phyloP scores from a whole-genome alignment of 1,140 invertebrate species.

The Calliopsis andreniformis region DNA sequence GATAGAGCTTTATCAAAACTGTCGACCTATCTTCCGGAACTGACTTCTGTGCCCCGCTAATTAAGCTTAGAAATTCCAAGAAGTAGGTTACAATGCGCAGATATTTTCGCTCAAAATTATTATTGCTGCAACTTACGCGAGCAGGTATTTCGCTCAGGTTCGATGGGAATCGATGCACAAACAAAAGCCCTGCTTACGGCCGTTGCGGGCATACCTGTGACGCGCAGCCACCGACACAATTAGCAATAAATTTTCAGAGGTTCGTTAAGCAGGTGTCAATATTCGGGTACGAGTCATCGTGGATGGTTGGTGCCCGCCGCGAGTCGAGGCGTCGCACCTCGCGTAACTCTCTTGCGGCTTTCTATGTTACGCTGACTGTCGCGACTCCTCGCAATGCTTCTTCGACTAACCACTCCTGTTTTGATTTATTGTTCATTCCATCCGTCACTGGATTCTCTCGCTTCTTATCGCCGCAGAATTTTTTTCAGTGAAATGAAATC shows the following conservation, averaged over 20 bases:
- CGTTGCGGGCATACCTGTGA: background rate
- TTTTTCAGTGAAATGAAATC: background rate
- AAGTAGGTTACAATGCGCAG: background rate
- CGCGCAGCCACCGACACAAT: background rate
- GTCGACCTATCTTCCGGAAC: too few relatives aligned
- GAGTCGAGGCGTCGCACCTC: background rate
- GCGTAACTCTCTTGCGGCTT: constrained; percentile 1
- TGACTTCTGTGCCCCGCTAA: too few relatives aligned
- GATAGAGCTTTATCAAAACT: background rate
- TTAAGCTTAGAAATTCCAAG: too few relatives aligned
- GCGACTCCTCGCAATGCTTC: constrained; percentile 1
- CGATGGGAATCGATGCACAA: constrained; percentile 30
- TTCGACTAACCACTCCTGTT: constrained; percentile 21
- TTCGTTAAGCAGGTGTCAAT: constrained; percentile 27
- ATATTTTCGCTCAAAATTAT: constrained; percentile 30
- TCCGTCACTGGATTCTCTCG: too few relatives aligned
- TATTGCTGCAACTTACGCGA: background rate
- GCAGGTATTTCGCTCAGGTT: background rate
- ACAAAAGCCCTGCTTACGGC: constrained; percentile 29
- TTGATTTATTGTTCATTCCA: constrained; percentile 33
- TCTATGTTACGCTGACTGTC: constrained; percentile 16
- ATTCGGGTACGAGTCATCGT: background rate
- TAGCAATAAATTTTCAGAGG: constrained; percentile 16
- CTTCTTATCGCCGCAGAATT: too few relatives aligned
- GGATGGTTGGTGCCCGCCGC: background rate